phyloP scores from a whole-genome alignment of 2,113 vertebrate species.

The Caranx ignobilis region DNA sequence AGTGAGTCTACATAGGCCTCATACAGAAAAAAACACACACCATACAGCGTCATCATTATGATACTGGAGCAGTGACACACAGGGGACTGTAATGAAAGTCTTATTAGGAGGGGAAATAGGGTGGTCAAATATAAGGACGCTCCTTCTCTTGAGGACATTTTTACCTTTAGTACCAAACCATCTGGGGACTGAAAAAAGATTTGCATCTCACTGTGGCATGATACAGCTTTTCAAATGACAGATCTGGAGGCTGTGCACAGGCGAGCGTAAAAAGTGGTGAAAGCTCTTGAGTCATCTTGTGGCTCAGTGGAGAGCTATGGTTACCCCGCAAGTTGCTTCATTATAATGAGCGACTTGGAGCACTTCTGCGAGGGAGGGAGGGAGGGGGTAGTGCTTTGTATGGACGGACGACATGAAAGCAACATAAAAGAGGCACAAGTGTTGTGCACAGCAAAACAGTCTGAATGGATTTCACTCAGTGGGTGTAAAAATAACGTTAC shows the following conservation, averaged over 20 bases:
- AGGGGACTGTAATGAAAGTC: not conserved
- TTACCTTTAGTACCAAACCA: not conserved
- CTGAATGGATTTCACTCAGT: constrained; percentile 10
- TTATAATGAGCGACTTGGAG: constrained; percentile 16
- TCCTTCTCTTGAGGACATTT: not conserved
- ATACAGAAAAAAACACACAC: no score
- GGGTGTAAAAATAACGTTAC: constrained; percentile 17
- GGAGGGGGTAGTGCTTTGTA: not conserved
- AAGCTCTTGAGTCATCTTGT: constrained; percentile 15
- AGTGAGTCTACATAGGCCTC: no score
- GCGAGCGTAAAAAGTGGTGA: no score
- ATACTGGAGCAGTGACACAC: not conserved
- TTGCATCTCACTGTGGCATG: not conserved
- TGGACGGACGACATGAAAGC: not conserved
- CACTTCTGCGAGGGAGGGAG: not conserved
- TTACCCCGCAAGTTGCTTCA: not conserved
- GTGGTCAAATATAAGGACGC: not conserved
- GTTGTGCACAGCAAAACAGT: constrained; percentile 10
- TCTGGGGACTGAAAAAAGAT: not conserved
- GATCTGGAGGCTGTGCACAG: no score
- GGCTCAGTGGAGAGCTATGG: not conserved
- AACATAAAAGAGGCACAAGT: constrained; percentile 6
- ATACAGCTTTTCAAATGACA: no score
- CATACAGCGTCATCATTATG: no score
- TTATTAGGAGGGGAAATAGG: no score